Percentiles rank a stretch among this genome's conserved stretches.
Evolutionary conservation across 2,888 invertebrate genomes (phyloP).

Genomic region (Lochmaea capreae): DNA sequence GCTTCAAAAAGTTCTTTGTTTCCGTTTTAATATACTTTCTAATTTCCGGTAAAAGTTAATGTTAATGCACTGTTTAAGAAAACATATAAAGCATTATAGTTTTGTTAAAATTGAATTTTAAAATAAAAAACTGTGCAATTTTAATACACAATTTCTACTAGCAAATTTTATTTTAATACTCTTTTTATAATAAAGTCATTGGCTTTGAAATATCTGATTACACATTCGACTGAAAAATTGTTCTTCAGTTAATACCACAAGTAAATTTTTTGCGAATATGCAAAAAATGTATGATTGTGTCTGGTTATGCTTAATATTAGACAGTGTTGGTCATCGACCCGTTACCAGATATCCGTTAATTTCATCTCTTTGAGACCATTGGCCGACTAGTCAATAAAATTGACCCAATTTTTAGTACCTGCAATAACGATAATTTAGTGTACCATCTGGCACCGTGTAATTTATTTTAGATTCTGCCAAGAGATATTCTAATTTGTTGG

Average conservation of each 20-base stretch:
- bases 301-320: constrained; percentile 22
- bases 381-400: constrained; percentile 28
- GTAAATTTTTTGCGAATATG: constrained; percentile 14
- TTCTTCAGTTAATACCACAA: background rate
- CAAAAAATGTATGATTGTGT: constrained; percentile 24
- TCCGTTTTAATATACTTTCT: background rate
- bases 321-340: constrained; percentile 25
- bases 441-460: constrained; percentile 1
- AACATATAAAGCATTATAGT: background rate
- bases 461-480: background rate
- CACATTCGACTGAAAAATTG: background rate
- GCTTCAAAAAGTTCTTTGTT: background rate
- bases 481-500: background rate
- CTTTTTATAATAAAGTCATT: constrained; percentile 8
- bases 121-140: background rate
- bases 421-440: constrained; percentile 10
- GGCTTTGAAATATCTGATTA: background rate
- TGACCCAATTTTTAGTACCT: constrained; percentile 26
- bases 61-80: constrained; percentile 2
- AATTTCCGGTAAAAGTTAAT: background rate
- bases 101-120: background rate
- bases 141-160: background rate
- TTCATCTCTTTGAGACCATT: constrained; percentile 29
- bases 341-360: constrained; percentile 29
- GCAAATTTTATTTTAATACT: background rate